phyloP scores from a whole-genome alignment of 2,113 vertebrate genomes.

The Myotis davidii region DNA sequence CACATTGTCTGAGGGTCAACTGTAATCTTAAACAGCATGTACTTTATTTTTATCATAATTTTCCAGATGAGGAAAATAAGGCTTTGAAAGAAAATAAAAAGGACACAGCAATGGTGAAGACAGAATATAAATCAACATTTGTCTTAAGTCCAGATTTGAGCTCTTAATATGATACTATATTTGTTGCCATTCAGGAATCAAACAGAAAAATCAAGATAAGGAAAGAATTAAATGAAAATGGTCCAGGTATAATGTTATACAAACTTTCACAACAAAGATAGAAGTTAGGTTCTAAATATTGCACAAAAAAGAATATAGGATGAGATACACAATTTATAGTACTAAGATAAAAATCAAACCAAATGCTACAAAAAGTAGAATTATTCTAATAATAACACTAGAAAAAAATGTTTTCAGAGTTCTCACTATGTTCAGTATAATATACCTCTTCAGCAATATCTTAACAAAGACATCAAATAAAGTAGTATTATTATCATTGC shows the following conservation, averaged over 20 bases:
- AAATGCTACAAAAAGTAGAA: not conserved
- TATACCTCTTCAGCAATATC: not conserved
- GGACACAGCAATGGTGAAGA: not conserved
- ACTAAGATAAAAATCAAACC: constrained; percentile 32
- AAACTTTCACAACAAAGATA: not conserved
- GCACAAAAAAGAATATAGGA: not conserved
- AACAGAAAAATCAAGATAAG: constrained; percentile 3
- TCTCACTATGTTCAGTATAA: not conserved
- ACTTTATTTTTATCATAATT: constrained; percentile 1
- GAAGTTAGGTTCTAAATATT: not conserved
- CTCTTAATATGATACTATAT: not conserved
- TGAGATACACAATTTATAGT: not conserved
- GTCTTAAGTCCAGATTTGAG: not conserved
- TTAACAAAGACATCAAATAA: not conserved
- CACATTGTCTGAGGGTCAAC: not conserved
- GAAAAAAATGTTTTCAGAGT: not conserved
- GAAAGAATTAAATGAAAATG: not conserved
- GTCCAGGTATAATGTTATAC: not conserved
- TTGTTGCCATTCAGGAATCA: not conserved
- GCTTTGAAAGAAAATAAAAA: not conserved
- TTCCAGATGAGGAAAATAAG: constrained; percentile 23
- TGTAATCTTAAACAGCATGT: not conserved
- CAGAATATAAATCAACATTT: not conserved
- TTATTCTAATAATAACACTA: constrained; percentile 20
- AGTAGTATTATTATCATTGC: not conserved